phyloP scores from a whole-genome alignment of 2,113 vertebrate species.

The Bothrops jararaca region DNA sequence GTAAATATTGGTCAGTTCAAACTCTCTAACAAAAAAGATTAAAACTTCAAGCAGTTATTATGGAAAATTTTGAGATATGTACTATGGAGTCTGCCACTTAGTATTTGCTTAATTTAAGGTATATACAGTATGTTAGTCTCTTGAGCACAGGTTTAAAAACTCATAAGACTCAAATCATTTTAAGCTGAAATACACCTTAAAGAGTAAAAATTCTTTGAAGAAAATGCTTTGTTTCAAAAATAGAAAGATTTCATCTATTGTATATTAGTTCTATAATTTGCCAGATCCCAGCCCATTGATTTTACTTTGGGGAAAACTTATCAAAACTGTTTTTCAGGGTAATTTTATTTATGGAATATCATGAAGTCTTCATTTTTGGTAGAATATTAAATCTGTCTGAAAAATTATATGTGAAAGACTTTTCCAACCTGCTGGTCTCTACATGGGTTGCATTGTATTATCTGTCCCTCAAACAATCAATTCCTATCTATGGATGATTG shows the following conservation, averaged over 20 bases:
- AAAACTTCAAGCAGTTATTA: background rate
- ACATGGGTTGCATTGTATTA: background rate
- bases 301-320: background rate
- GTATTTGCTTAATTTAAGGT: background rate
- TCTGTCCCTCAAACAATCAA: background rate
- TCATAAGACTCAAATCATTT: background rate
- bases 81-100: constrained; percentile 28
- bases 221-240: background rate
- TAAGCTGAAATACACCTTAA: background rate
- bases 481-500: background rate
- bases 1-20: background rate
- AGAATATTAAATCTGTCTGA: background rate
- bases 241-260: background rate
- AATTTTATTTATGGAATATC: background rate
- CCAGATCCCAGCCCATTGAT: background rate
- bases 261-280: background rate
- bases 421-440: background rate
- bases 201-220: background rate
- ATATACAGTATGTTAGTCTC: background rate
- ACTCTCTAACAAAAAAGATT: background rate
- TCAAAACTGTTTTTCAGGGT: background rate
- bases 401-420: background rate
- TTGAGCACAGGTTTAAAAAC: background rate
- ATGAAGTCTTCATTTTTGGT: background rate
- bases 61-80: background rate